Base-by-base conservation (phyloP, 2,888 invertebrate genomes). In the Eupithecia subumbrata region DNA sequence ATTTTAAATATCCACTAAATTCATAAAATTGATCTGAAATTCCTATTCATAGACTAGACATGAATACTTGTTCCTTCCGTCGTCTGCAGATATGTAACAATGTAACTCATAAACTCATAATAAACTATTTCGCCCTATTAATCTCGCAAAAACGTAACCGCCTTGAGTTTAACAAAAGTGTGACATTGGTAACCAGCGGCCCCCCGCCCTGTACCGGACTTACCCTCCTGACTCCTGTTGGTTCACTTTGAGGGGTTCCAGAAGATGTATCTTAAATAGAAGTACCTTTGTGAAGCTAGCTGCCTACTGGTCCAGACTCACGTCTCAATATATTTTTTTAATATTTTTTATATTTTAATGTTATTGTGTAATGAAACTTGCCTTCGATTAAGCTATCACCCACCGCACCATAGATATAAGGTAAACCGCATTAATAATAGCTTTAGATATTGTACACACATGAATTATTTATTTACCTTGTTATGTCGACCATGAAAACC, bases 351-450 rank as follows among this genome's bases (percentile, higher is more conserved):
- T 18, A 12, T 4, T 1, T 12, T 37, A 37, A 18, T 48, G 40
- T 66, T 30, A 1, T 5, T 56, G 40, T 69, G 63, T 48, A 25
- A 64, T 4, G 22, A 75, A 67, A 43, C 43, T n/a, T 60, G 43
- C 68, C 63, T 77, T 25, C 16, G 48, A 48, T 45, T 66, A 45
- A 25, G 9, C 67, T 70, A 69, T 67, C 78, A 69, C 18, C 30
- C n/a, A 45, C 48, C n/a, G 11, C 18, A 16, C 67, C 43, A 70
- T 14, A 78, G 76, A 78, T 73, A 78, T 22, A 66, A 30, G 80
- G 77, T 75, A 80, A 80, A 80, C 81, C 81, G 74, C 79, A 75
- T 75, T 63, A 73, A 71, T 73, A 73, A 78, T 40, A 67, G 18
- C 37, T 43, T 67, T n/a, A 18, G 48, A n/a, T n/a, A 48, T 18